phyloP scores from a whole-genome alignment of 2,888 invertebrate species.

The Eudemis profundana region DNA sequence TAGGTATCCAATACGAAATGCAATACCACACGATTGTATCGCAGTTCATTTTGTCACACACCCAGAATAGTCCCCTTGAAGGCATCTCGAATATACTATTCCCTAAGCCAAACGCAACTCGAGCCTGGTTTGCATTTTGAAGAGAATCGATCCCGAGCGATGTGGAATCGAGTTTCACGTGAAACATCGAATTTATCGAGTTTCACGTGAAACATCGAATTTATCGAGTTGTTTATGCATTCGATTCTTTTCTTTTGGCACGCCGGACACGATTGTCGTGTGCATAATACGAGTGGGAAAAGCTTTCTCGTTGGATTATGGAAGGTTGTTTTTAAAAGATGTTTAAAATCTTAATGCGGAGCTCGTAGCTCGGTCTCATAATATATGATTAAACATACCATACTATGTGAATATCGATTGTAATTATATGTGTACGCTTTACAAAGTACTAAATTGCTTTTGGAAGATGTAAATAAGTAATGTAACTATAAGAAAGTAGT shows the following conservation, averaged over 20 bases:
- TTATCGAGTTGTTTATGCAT: slow-evolving; percentile 37
- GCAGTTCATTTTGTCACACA: slow-evolving; percentile 40
- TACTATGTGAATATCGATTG: too few relatives aligned
- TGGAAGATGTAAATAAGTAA: too few relatives aligned
- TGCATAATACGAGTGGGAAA: slow-evolving; percentile 26
- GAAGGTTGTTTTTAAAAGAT: slow-evolving; percentile 12
- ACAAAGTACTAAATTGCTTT: too few relatives aligned
- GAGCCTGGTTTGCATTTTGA: slow-evolving; percentile 61
- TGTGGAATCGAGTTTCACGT: slow-evolving; percentile 46
- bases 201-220: slow-evolving; percentile 42
- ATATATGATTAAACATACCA: too few relatives aligned
- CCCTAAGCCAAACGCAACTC: slow-evolving; percentile 56
- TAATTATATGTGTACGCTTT: too few relatives aligned
- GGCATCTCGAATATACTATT: slow-evolving; percentile 56
- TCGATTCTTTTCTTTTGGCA: slow-evolving; percentile 29
- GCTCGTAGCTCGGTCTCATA: neutral
- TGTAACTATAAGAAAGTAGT: too few relatives aligned
- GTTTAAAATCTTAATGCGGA: slow-evolving; percentile 15
- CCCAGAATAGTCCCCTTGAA: slow-evolving; percentile 49
- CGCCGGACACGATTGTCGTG: slow-evolving; percentile 28
- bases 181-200: slow-evolving; percentile 39
- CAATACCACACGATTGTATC: slow-evolving; percentile 41
- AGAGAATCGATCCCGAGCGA: slow-evolving; percentile 52
- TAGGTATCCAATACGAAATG: slow-evolving; percentile 38
- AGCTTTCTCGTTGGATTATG: slow-evolving; percentile 9